Percentiles rank a stretch among this genome's conserved stretches.
Evolutionary conservation across 2,113 vertebrate species (phyloP).

Genomic region (Grammatotria lemairii): DNA sequence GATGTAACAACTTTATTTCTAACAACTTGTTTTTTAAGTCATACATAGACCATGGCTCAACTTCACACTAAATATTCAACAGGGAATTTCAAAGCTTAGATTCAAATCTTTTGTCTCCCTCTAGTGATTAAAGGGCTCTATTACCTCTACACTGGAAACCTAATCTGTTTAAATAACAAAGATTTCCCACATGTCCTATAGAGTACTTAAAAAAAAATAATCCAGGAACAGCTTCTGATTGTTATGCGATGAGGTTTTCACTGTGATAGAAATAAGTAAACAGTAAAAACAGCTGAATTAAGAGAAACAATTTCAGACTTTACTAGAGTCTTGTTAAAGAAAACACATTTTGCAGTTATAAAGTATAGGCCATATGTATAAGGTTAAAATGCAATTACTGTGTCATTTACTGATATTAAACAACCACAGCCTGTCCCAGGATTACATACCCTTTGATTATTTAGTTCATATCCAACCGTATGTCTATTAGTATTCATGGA

Average conservation of each 20-base stretch:
- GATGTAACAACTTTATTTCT: background rate
- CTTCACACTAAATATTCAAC: background rate
- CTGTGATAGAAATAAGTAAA: background rate
- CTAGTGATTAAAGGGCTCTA: slow-evolving; percentile 29
- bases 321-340: background rate
- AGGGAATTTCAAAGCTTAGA: background rate
- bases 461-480: background rate
- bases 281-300: background rate
- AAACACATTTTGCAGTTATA: background rate
- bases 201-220: background rate
- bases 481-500: background rate
- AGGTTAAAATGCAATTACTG: background rate
- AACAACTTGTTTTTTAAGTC: background rate
- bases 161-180: background rate
- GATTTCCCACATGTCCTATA: background rate
- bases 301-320: background rate
- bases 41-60: background rate
- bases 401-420: background rate
- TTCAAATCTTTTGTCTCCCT: slow-evolving; percentile 23
- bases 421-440: background rate
- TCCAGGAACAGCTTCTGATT: background rate
- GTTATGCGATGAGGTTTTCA: background rate
- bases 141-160: background rate
- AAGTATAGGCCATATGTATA: background rate
- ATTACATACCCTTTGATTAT: slow-evolving; percentile 21